A percentile compares a stretch with the other conserved stretches of the same genome.
Conservation (phyloP, 2,113 vertebrate species). For the Coptodon rendalli region DNA sequence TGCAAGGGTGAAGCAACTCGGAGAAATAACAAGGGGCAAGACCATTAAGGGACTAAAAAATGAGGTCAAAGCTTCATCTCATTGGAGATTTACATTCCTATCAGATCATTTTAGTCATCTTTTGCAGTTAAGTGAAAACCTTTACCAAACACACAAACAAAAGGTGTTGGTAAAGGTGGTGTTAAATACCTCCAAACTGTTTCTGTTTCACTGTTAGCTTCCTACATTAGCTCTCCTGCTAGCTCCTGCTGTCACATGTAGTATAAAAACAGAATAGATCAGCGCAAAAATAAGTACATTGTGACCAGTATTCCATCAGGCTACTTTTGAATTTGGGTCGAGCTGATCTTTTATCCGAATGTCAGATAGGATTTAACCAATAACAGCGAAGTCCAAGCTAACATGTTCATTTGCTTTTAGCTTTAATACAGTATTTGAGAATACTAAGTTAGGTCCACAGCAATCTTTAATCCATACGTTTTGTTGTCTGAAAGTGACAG, state of each 20-base stretch:
- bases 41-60: background rate
- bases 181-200: background rate
- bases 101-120: background rate
- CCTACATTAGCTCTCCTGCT: background rate
- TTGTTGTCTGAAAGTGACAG: background rate
- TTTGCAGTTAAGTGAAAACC: background rate
- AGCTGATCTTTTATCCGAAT: background rate
- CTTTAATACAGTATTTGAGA: background rate
- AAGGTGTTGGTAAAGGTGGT: background rate
- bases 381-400: background rate
- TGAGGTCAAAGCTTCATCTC: background rate
- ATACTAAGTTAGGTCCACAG: background rate
- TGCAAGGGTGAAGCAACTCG: background rate
- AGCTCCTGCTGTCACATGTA: background rate
- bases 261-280: background rate
- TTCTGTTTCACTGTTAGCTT: background rate
- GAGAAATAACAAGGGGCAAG: background rate
- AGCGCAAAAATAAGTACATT: background rate
- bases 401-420: background rate
- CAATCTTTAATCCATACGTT: background rate
- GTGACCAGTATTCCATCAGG: background rate
- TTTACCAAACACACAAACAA: background rate
- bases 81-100: background rate
- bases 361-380: background rate
- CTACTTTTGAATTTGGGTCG: background rate